A percentile compares a stretch with the other conserved stretches of the same genome.
Evolutionary conservation across 2,888 invertebrate genomes (phyloP).

Genomic region (Camptogramma bilineatum): DNA sequence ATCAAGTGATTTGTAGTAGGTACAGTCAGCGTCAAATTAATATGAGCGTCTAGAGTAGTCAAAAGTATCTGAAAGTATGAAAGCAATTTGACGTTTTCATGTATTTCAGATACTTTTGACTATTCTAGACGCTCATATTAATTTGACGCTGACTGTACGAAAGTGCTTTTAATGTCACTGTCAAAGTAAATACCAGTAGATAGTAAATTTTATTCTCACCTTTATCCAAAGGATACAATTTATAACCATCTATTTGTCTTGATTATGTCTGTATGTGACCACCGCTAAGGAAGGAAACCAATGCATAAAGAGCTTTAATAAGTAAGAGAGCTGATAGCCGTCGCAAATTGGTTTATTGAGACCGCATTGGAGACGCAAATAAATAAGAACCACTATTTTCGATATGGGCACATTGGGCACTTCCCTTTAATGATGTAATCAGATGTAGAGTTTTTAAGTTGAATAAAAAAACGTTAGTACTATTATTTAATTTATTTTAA

Average conservation of each 20-base stretch:
- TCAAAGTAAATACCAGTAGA: not conserved
- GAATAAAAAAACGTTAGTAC: too few relatives aligned
- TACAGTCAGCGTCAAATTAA: too few relatives aligned
- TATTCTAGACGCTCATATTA: too few relatives aligned
- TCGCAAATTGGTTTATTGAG: constrained; percentile 81
- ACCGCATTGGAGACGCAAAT: constrained; percentile 65
- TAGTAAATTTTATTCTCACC: not conserved
- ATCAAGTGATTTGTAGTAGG: too few relatives aligned
- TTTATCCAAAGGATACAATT: not conserved
- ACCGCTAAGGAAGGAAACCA: constrained; percentile 1
- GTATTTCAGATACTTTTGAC: too few relatives aligned
- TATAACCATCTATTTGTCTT: not conserved
- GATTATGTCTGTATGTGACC: not conserved
- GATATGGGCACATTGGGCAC: not conserved
- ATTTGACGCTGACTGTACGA: too few relatives aligned
- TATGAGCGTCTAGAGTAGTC: too few relatives aligned
- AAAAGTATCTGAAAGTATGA: too few relatives aligned
- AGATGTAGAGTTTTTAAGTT: too few relatives aligned
- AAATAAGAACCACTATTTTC: constrained; percentile 51
- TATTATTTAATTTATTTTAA: too few relatives aligned
- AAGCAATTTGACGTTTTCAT: too few relatives aligned
- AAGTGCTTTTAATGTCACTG: not conserved
- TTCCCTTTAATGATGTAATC: too few relatives aligned
- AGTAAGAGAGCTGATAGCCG: constrained; percentile 45
- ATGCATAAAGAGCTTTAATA: constrained; percentile 1